phyloP scores from a whole-genome alignment of 2,797 vertebrate genomes.

The Chrysocyon brachyurus region DNA sequence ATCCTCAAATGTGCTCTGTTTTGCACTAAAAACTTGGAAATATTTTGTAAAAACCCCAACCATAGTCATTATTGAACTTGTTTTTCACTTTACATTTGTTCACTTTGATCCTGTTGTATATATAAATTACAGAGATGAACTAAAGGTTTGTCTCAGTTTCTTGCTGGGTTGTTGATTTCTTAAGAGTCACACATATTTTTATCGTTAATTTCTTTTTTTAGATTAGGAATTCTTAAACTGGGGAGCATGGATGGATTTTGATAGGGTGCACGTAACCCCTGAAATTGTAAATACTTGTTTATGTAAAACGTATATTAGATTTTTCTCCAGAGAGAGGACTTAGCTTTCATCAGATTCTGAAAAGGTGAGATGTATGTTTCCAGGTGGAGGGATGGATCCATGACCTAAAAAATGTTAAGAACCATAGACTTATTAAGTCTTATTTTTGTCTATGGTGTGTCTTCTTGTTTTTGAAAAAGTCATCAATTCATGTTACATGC shows the following conservation, averaged over 20 bases:
- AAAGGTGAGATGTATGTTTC: neutral
- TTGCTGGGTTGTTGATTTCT: conserved; percentile 18
- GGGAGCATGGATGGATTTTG: neutral
- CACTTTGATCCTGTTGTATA: neutral
- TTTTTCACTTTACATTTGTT: conserved; percentile 21
- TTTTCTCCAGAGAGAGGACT: conserved; percentile 17
- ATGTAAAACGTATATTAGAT: neutral
- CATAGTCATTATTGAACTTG: neutral
- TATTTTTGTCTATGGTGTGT: neutral
- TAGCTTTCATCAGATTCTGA: conserved; percentile 33
- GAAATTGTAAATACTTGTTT: conserved; percentile 27
- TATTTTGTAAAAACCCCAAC: neutral
- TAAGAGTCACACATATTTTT: conserved; percentile 19
- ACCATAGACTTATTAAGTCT: neutral
- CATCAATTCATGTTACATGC: neutral
- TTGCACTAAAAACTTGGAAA: neutral
- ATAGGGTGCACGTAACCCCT: neutral
- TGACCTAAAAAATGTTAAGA: neutral
- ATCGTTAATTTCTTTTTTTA: conserved; percentile 27
- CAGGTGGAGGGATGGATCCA: neutral
- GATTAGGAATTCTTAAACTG: conserved; percentile 40
- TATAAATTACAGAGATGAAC: neutral
- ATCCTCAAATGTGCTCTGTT: neutral
- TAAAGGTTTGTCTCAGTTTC: conserved; percentile 26
- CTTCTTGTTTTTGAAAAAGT: neutral